Conservation (phyloP, 2,888 invertebrate genomes). For the Falcaria lacertinaria region DNA sequence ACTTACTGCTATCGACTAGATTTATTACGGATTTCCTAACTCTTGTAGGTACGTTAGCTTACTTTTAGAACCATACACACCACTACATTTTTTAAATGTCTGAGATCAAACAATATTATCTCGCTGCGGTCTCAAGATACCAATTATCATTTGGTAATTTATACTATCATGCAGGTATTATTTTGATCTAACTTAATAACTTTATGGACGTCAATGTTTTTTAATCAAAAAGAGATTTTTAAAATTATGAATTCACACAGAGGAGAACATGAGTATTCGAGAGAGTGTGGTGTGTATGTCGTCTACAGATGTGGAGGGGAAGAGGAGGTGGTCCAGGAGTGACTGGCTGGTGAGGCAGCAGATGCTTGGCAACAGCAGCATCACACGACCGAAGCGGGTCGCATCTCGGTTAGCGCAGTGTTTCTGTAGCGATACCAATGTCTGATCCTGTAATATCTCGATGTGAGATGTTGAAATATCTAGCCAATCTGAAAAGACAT, state of each 20-base stretch:
- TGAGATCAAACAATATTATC: too few relatives aligned
- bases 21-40: too few relatives aligned
- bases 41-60: too few relatives aligned
- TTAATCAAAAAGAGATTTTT: too few relatives aligned
- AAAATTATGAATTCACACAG: constrained; percentile 19
- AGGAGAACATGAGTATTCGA: constrained; percentile 54
- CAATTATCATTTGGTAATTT: too few relatives aligned
- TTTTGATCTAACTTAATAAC: too few relatives aligned
- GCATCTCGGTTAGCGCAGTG: constrained; percentile 77
- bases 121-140: too few relatives aligned
- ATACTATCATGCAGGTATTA: too few relatives aligned
- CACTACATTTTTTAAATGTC: too few relatives aligned
- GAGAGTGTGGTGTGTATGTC: constrained; percentile 50
- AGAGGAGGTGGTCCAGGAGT: constrained; percentile 83
- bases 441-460: constrained; percentile 88
- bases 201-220: too few relatives aligned
- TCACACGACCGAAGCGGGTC: constrained; percentile 85
- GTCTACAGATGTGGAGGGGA: constrained; percentile 81
- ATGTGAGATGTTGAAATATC: constrained; percentile 59
- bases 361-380: constrained; percentile 85
- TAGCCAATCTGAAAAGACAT: constrained; percentile 34
- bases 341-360: constrained; percentile 54
- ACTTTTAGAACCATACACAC: too few relatives aligned
- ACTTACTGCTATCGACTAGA: too few relatives aligned
- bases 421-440: constrained; percentile 87